Percentiles rank a stretch among this genome's conserved stretches.
These are phyloP conservation scores for Oenanthe oenanthe DNA, from an alignment of 2,113 vertebrate species.

Conservation along the genomic window DNA sequence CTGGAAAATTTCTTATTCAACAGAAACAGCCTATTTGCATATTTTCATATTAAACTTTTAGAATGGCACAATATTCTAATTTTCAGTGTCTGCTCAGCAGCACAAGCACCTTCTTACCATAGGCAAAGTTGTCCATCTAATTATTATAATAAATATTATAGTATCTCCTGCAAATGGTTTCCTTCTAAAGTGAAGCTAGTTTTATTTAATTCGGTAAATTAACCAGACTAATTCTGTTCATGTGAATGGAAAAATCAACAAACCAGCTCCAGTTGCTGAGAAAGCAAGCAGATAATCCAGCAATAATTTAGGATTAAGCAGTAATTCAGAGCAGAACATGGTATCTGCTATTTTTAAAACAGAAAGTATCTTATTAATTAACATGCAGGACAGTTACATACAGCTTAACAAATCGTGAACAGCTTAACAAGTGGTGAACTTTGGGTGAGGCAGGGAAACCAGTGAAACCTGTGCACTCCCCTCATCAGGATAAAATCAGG, in stretches of 20 bases:
- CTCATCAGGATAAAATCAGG: slow-evolving; percentile 43
- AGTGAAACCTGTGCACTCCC: background rate
- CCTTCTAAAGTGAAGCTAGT: background rate
- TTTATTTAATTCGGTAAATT: background rate
- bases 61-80: background rate
- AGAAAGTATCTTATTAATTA: background rate
- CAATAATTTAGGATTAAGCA: background rate
- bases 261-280: background rate
- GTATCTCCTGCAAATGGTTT: background rate
- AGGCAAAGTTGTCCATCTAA: background rate
- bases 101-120: background rate
- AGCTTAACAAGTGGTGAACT: background rate
- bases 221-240: background rate
- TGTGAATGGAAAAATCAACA: background rate
- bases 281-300: background rate
- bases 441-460: background rate
- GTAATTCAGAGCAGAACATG: background rate
- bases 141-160: background rate
- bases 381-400: background rate
- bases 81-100: background rate
- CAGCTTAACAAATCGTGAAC: background rate
- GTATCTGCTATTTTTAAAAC: background rate
- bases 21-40: background rate
- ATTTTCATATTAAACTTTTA: background rate
- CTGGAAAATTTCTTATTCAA: background rate